These are phyloP conservation scores for Poecilia picta DNA, from an alignment of 2,797 vertebrate genomes.

Conservation along the genomic window DNA sequence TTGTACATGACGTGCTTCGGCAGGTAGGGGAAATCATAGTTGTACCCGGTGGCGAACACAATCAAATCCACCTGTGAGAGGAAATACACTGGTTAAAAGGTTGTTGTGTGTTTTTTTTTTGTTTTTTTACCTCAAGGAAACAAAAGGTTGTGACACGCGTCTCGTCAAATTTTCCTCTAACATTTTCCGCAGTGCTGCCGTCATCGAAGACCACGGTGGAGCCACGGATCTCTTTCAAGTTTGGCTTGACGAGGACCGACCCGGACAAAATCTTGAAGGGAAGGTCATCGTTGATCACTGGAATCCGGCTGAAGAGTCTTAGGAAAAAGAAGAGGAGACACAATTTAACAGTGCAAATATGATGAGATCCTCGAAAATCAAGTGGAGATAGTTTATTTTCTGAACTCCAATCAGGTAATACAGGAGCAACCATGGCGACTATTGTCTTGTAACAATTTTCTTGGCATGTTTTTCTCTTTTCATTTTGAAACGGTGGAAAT, in stretches of 20 bases:
- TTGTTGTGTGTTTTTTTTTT: no score
- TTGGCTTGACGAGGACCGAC: slow-evolving; percentile 73
- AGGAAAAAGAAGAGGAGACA: neutral
- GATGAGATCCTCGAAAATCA: neutral
- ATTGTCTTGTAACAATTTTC: neutral
- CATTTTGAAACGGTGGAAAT: neutral
- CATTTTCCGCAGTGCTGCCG: slow-evolving; percentile 73
- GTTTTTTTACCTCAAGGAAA: neutral
- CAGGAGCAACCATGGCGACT: neutral
- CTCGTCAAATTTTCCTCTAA: slow-evolving; percentile 15
- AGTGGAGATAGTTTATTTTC: neutral
- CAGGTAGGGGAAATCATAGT: slow-evolving; percentile 78
- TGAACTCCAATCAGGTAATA: neutral
- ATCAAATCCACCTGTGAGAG: slow-evolving; percentile 68
- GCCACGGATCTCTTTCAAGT: slow-evolving; percentile 75
- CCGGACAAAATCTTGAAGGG: slow-evolving; percentile 79
- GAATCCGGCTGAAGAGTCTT: slow-evolving; percentile 79
- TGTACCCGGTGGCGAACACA: slow-evolving; percentile 83
- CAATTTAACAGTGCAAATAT: neutral
- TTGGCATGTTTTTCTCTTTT: neutral
- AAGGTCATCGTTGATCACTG: slow-evolving; percentile 79
- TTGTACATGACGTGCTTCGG: slow-evolving; percentile 56
- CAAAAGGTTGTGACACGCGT: neutral
- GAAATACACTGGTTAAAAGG: neutral
- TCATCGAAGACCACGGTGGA: slow-evolving; percentile 80